Percentiles rank a stretch among this genome's conserved stretches.
Evolutionary conservation across 2,888 invertebrate genomes (phyloP).

Genomic region (Rosalia funebris): DNA sequence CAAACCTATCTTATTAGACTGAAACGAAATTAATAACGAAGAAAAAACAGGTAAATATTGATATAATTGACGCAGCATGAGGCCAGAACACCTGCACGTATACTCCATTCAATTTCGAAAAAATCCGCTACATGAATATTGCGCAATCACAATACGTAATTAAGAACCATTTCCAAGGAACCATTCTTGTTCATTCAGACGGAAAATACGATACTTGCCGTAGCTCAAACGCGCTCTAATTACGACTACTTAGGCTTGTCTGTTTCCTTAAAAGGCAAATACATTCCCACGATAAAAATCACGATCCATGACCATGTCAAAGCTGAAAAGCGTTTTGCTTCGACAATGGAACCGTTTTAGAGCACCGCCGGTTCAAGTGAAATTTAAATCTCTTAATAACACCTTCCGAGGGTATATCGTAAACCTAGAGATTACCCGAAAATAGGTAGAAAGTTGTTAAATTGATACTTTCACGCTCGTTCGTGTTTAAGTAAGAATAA

Average conservation of each 20-base stretch:
- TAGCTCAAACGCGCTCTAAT: conserved; percentile 32
- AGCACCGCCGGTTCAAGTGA: conserved; percentile 49
- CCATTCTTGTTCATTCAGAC: conserved; percentile 20
- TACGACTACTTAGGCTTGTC: background rate
- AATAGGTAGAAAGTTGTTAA: too few relatives aligned
- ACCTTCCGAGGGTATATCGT: conserved; percentile 36
- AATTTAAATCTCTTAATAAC: conserved; percentile 54
- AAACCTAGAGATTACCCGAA: too few relatives aligned
- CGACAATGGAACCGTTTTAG: conserved; percentile 48
- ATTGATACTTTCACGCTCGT: too few relatives aligned
- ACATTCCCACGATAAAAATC: conserved; percentile 42
- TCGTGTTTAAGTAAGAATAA: too few relatives aligned
- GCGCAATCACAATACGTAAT: conserved; percentile 1
- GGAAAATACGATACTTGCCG: conserved; percentile 32
- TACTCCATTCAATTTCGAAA: background rate
- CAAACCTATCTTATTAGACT: too few relatives aligned
- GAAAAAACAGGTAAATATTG: too few relatives aligned
- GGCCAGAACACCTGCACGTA: background rate
- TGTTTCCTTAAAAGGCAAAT: conserved; percentile 12
- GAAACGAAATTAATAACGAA: too few relatives aligned
- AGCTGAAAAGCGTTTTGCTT: conserved; percentile 36
- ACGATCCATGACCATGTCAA: conserved; percentile 36
- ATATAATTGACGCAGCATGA: too few relatives aligned
- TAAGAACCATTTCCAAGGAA: background rate
- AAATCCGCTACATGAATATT: background rate